These are phyloP conservation scores for Isurus oxyrinchus DNA, from an alignment of 2,113 vertebrate species.

Conservation along the genomic window DNA sequence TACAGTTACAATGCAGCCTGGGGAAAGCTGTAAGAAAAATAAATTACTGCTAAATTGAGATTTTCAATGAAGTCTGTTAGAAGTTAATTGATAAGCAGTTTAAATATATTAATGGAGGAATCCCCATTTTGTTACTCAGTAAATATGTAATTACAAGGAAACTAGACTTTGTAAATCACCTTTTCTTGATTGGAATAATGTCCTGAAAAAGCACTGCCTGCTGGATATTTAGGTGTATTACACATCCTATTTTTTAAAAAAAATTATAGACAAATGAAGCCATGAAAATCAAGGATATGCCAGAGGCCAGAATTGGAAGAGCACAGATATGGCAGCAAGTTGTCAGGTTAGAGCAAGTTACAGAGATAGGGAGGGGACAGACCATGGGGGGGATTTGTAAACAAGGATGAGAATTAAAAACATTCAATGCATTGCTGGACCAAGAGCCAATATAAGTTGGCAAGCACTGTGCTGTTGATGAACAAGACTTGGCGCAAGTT, in stretches of 20 bases:
- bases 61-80: background rate
- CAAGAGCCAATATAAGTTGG: background rate
- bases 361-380: background rate
- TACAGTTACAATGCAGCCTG: background rate
- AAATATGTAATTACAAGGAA: background rate
- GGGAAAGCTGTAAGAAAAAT: background rate
- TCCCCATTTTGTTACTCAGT: background rate
- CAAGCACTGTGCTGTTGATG: no score
- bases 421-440: background rate
- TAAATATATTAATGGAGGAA: background rate
- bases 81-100: conserved; percentile 18
- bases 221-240: background rate
- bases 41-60: background rate
- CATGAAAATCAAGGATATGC: background rate
- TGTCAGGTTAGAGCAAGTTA: background rate
- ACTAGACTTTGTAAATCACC: background rate
- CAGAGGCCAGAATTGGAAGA: background rate
- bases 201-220: background rate
- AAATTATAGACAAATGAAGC: background rate
- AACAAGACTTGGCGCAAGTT: no score
- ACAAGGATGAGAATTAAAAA: background rate
- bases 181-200: background rate
- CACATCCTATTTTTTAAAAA: background rate
- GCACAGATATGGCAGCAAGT: background rate
- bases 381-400: background rate